A percentile compares a stretch with the other conserved stretches of the same genome.
Evolutionary conservation across 1,140 invertebrate genomes (phyloP).

Genomic region (Lordiphosa clarofinis): DNA sequence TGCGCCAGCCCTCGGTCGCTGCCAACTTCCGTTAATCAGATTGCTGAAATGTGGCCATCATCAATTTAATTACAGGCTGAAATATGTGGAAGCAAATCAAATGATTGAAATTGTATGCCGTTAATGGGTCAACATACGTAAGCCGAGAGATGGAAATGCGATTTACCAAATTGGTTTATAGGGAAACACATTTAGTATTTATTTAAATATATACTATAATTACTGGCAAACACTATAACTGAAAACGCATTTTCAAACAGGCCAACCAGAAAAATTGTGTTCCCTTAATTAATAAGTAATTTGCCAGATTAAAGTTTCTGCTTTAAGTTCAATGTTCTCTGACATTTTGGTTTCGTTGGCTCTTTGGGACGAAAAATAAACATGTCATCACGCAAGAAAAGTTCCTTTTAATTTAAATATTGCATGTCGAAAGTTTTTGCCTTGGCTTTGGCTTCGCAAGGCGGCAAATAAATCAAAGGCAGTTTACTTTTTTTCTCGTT

Average conservation of each 20-base stretch:
- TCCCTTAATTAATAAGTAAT: background rate
- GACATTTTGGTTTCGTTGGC: constrained; percentile 1
- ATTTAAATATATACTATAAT: background rate
- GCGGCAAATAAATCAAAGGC: constrained; percentile 64
- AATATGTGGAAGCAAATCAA: constrained; percentile 23
- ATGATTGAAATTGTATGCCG: constrained; percentile 1
- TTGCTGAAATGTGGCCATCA: constrained; percentile 31
- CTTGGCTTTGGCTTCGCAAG: constrained; percentile 9
- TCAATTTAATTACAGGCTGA: constrained; percentile 37
- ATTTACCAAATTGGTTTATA: too few species aligned
- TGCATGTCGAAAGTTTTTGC: constrained; percentile 50
- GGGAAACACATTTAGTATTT: too few species aligned
- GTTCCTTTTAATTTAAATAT: constrained; percentile 66
- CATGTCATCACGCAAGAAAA: constrained; percentile 58
- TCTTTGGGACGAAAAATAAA: constrained; percentile 35
- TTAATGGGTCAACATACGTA: background rate
- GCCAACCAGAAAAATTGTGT: too few species aligned
- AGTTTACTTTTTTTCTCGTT: constrained; percentile 38
- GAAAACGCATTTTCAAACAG: constrained; percentile 1
- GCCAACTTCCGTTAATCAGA: constrained; percentile 24
- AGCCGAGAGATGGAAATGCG: too few species aligned
- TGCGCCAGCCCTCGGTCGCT: constrained; percentile 1
- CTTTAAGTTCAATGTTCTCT: constrained; percentile 2
- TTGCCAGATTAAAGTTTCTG: constrained; percentile 2
- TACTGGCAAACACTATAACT: constrained; percentile 14